Evolutionary conservation across 2,797 vertebrate species (phyloP), one percentile per base, ranked within the genome.

Genomic region (Australoheros facetus): DNA sequence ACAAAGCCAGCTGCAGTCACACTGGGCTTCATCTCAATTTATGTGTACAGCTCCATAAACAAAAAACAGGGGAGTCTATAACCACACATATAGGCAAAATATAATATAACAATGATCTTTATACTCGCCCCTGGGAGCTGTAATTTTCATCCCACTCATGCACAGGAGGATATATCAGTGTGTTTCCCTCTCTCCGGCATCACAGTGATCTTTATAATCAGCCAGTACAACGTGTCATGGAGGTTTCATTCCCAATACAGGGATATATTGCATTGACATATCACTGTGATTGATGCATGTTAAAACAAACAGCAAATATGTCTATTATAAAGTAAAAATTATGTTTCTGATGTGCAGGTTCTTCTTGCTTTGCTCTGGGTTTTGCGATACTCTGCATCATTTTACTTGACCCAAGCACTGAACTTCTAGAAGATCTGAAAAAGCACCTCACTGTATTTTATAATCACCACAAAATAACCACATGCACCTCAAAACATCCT

Each of bases 141-240:
- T 34, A 12, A 39, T 73, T 75, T 64, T 57, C 45, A 28, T 75
- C 55, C 53, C 45, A 82, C 53, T 62, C 73, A 56, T 60, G 60
- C 42, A 55, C 75, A 48, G 83, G 8, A 54, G 42, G 56, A 77
- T 75, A 7, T 72, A 7, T 72, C 70, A 42, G 56, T 75, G 78
- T 74, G 78, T 78, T 86, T 81, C 75, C 48, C 78, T 78, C 80
- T 89, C 78, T 82, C 66, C 69, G 83, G 80, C 81, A 54, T 91
- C 84, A 88, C 87, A 89, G 89, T 92, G 88, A 92, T 87, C 82
- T 83, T 85, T 79, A 85, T 89, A 88, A 85, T 70, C 87, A 78
- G 73, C 81, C 53, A 62, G 76, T 64, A 71, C 56, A 81, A 72
- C 78, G 79, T 58, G 19, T 85, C 84, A 80, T 51, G 2, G 59